These are phyloP conservation scores for Helarctos malayanus DNA, from an alignment of 2,797 vertebrate genomes.

Conservation along the genomic window DNA sequence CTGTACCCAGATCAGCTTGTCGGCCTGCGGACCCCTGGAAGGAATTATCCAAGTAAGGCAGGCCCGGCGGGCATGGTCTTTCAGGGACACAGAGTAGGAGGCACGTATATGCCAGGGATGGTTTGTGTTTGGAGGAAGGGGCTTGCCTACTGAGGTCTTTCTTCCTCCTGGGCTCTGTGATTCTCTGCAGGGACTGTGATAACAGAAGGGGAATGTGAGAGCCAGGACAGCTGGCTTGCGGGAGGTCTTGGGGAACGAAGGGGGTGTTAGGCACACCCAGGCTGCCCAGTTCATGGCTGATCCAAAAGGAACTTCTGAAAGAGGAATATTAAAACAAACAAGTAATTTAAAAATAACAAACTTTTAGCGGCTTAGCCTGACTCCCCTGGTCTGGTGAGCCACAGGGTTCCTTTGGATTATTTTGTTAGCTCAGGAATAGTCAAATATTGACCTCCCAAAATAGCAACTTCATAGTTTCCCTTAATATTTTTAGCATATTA, in stretches of 20 bases:
- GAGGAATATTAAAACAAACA: background rate
- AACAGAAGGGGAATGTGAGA: background rate
- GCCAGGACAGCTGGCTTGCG: background rate
- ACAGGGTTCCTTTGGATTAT: background rate
- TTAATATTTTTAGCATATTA: conserved; percentile 37
- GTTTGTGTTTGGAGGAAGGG: background rate
- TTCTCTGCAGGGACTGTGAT: background rate
- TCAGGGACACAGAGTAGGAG: background rate
- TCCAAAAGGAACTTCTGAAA: conserved; percentile 12
- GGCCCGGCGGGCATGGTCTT: background rate
- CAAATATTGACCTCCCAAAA: conserved; percentile 51
- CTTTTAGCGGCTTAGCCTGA: background rate
- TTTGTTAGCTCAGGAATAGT: conserved; percentile 12
- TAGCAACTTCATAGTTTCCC: conserved; percentile 14
- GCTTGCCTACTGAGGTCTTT: background rate
- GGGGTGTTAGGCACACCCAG: background rate
- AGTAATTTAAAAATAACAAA: conserved; percentile 4
- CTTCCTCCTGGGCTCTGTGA: background rate
- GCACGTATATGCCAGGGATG: rapidly evolving
- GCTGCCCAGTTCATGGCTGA: background rate
- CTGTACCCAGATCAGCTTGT: background rate
- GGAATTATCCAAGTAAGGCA: background rate
- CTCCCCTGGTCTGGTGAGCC: background rate
- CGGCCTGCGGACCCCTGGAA: background rate
- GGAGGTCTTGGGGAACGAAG: background rate